Evolutionary conservation across 2,113 vertebrate genomes (phyloP).

Genomic region (Piliocolobus tephrosceles): DNA sequence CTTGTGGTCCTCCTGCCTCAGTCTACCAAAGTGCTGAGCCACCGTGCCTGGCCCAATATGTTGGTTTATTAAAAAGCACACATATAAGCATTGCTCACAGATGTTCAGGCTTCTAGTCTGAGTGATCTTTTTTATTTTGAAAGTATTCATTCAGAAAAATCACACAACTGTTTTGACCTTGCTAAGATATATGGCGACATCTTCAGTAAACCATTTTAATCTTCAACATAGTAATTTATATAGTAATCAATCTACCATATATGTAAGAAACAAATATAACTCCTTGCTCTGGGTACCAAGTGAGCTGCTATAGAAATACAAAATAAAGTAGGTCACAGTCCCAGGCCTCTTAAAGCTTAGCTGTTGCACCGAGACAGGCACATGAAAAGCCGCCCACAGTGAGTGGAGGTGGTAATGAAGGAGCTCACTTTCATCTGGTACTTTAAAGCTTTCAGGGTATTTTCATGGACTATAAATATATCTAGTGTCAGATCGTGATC

Average conservation of each 20-base stretch:
- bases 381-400: not conserved
- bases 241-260: not conserved
- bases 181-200: not conserved
- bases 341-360: not conserved
- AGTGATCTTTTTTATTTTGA: not conserved
- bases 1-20: too few species aligned
- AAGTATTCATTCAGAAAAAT: not conserved
- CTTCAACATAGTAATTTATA: not conserved
- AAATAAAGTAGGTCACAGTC: not conserved
- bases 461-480: not conserved
- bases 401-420: accelerated
- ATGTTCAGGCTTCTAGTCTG: not conserved
- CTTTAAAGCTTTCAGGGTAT: not conserved
- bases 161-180: not conserved
- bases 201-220: not conserved
- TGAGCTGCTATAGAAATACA: not conserved
- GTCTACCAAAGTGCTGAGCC: too few species aligned
- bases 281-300: not conserved
- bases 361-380: not conserved
- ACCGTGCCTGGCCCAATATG: too few species aligned
- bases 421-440: not conserved
- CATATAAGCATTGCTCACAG: not conserved
- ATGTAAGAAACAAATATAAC: not conserved
- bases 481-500: not conserved
- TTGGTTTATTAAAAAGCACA: not conserved